Evolutionary conservation across 1,140 invertebrate genomes (phyloP).

Genomic region (Mercenaria mercenaria): DNA sequence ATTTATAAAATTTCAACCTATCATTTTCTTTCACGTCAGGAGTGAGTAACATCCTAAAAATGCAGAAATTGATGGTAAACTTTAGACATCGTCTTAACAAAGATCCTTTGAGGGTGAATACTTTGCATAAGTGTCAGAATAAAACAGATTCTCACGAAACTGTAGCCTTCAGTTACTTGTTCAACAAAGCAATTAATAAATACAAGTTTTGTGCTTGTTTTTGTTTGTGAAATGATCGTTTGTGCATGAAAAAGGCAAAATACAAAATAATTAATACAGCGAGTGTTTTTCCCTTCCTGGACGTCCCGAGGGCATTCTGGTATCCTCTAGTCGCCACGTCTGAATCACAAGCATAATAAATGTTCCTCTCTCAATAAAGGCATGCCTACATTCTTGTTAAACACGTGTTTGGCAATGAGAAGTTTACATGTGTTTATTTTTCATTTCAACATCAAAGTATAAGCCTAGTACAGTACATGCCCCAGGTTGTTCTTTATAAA

Average conservation of each 20-base stretch:
- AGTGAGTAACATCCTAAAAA: background rate
- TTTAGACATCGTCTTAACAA: background rate
- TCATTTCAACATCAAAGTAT: conserved; percentile 12
- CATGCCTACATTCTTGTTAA: background rate
- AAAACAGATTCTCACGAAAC: background rate
- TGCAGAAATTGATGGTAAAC: background rate
- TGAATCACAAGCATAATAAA: background rate
- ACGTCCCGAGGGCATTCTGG: background rate
- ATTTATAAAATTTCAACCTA: background rate
- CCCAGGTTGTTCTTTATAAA: background rate
- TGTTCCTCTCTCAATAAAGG: background rate
- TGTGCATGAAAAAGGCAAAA: background rate
- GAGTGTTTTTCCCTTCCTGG: background rate
- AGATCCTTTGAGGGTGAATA: background rate
- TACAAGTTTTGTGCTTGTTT: background rate
- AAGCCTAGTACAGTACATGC: background rate
- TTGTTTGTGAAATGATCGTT: background rate
- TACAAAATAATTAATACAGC: background rate
- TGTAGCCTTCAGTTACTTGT: conserved; percentile 6
- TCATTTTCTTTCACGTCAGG: background rate
- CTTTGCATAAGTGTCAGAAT: background rate
- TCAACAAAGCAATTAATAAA: conserved; percentile 4
- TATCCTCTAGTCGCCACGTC: background rate
- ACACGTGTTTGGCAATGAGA: background rate
- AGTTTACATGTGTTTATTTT: background rate